Conservation (phyloP, 1,140 invertebrate species). For the Zophobas atratus region DNA sequence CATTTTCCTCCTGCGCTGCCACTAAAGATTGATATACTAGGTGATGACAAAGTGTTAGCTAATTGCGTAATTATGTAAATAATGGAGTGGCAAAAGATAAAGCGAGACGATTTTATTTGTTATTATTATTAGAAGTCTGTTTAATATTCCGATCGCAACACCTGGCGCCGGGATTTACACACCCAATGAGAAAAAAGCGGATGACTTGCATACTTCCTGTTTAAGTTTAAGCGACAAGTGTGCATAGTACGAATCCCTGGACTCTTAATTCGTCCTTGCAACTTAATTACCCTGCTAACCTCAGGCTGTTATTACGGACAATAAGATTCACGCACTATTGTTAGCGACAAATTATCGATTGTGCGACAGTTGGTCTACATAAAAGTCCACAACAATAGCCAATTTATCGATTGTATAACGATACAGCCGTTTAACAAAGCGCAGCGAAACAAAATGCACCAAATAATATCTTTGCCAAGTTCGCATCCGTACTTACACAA, state of each 20-base stretch:
- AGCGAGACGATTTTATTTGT: background rate
- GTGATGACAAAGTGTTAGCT: background rate
- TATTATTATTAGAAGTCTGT: too few species aligned
- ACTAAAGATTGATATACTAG: too few species aligned
- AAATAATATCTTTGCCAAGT: too few species aligned
- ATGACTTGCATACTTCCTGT: too few species aligned
- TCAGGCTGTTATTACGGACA: conserved; percentile 14
- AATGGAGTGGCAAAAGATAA: background rate
- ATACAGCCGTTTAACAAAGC: background rate
- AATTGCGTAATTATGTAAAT: background rate
- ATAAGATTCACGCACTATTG: background rate
- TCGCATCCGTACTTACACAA: conserved; percentile 67
- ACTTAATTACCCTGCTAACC: conserved; percentile 16
- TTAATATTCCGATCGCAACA: too few species aligned
- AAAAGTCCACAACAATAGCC: conserved; percentile 1
- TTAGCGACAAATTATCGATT: conserved; percentile 10
- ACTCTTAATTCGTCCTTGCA: background rate
- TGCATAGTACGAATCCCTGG: too few species aligned
- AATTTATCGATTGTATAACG: conserved; percentile 10
- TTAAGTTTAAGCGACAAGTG: too few species aligned
- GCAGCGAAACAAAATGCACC: too few species aligned
- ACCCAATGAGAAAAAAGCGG: too few species aligned
- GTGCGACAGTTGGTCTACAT: background rate
- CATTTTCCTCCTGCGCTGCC: too few species aligned
- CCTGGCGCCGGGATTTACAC: too few species aligned